These are phyloP conservation scores for Cylindroiulus punctatus DNA, from an alignment of 2,888 invertebrate genomes.

Conservation along the genomic window DNA sequence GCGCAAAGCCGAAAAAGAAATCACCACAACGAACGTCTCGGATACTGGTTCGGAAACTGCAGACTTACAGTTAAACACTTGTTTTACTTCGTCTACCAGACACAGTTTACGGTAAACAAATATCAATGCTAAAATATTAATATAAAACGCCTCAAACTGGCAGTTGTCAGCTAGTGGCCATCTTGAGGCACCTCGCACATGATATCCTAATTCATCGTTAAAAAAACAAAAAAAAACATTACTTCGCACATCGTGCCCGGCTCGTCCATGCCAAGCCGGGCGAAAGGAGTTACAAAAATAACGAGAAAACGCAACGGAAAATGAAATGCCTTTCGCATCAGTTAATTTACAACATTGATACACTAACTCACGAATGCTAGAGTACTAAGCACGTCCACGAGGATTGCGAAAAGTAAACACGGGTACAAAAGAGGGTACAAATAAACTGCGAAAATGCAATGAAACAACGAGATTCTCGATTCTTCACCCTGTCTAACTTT, in stretches of 20 bases:
- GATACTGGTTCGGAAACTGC: neutral
- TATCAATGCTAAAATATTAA: conserved; percentile 42
- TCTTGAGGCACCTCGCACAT: neutral
- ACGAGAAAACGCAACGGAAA: neutral
- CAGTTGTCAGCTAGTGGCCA: conserved; percentile 11
- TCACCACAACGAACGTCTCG: neutral
- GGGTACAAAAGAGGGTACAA: neutral
- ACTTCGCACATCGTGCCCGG: neutral
- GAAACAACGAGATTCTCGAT: conserved; percentile 41
- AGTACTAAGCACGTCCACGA: conserved; percentile 44
- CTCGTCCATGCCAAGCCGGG: neutral
- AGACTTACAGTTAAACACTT: conserved; percentile 38
- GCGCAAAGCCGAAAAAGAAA: too few relatives aligned
- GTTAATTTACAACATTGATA: conserved; percentile 32
- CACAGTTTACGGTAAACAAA: conserved; percentile 42
- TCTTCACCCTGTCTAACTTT: neutral
- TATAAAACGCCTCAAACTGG: conserved; percentile 43
- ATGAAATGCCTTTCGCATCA: conserved; percentile 1
- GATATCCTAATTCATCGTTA: neutral
- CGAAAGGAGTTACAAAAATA: conserved; percentile 25
- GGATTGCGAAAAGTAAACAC: neutral
- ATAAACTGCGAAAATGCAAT: conserved; percentile 15
- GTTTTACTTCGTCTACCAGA: conserved; percentile 36
- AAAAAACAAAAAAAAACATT: neutral
- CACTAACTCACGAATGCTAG: conserved; percentile 31